Percentiles rank a stretch among this genome's conserved stretches.
These are phyloP conservation scores for Pteronura brasiliensis DNA, from an alignment of 2,113 vertebrate genomes.

Conservation along the genomic window DNA sequence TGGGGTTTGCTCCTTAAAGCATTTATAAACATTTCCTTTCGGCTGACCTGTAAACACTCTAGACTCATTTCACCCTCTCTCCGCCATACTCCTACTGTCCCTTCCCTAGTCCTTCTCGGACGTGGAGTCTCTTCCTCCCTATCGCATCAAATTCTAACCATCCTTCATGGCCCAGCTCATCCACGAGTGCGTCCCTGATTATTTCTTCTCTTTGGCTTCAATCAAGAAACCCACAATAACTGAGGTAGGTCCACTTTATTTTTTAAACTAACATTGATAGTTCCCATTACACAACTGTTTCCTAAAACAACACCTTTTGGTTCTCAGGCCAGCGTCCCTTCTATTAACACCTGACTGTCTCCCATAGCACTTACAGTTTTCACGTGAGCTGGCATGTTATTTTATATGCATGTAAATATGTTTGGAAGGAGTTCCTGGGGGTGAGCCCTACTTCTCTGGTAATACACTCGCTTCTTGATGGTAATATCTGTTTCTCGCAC, in stretches of 20 bases:
- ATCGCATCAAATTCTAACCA: background rate
- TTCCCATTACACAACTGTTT: background rate
- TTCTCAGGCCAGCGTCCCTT: background rate
- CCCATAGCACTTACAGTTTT: background rate
- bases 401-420: background rate
- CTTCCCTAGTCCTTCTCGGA: background rate
- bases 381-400: background rate
- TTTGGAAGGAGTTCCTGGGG: background rate
- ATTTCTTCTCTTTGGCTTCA: background rate
- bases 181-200: background rate
- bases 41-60: background rate
- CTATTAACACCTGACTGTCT: background rate
- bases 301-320: background rate
- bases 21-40: background rate
- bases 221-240: constrained; percentile 1
- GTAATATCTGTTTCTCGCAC: background rate
- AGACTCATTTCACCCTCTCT: background rate
- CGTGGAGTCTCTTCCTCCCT: background rate
- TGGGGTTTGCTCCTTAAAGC: background rate
- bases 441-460: background rate
- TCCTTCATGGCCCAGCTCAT: background rate
- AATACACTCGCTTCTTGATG: background rate
- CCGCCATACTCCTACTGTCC: background rate
- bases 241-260: background rate
- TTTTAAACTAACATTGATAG: constrained; percentile 37